Conservation (phyloP, 2,113 vertebrate species). For the Petroica traversi region DNA sequence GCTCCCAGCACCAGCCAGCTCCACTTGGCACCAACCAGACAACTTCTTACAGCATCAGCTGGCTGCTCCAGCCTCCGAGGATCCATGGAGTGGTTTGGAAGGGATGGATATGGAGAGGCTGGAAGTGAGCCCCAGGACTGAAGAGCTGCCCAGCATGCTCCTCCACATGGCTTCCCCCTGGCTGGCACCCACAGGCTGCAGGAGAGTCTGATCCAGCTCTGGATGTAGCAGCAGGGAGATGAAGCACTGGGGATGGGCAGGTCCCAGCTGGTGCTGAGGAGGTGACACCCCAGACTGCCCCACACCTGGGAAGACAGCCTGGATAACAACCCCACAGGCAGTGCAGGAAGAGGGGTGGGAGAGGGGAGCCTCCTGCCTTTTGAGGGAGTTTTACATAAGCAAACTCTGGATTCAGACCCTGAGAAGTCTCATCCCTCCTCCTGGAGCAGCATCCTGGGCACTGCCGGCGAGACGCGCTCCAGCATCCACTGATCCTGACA, state of each 20-base stretch:
- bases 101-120: not conserved
- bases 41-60: not conserved
- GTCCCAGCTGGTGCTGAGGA: not conserved
- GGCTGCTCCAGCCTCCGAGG: not conserved
- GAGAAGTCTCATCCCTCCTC: not conserved
- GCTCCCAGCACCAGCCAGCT: not conserved
- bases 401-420: not conserved
- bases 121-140: not conserved
- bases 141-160: not conserved
- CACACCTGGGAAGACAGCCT: not conserved
- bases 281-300: not conserved
- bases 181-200: not conserved
- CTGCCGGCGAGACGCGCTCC: accelerated
- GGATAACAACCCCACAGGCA: accelerated
- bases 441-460: not conserved
- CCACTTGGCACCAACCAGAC: not conserved
- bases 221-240: not conserved
- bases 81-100: not conserved
- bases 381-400: not conserved
- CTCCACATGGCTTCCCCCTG: not conserved
- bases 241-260: accelerated
- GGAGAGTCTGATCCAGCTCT: not conserved
- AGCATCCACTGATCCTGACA: not conserved
- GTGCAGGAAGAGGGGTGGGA: not conserved
- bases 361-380: not conserved